These are phyloP conservation scores for Brachypodius melanocephalos DNA, from an alignment of 2,113 vertebrate species.

Conservation along the genomic window DNA sequence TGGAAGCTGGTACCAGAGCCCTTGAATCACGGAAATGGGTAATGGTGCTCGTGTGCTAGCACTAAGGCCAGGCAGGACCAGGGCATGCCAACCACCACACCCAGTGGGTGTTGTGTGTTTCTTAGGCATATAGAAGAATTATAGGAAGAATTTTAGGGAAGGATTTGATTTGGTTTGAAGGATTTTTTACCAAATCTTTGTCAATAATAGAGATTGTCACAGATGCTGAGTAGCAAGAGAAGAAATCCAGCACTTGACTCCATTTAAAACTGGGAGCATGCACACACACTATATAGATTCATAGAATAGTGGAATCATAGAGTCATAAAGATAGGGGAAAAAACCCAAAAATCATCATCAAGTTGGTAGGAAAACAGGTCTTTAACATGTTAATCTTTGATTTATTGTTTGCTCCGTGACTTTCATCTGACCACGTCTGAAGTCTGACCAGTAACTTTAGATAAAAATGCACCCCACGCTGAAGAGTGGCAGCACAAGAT, in stretches of 20 bases:
- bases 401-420: not conserved
- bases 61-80: not conserved
- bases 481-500: not conserved
- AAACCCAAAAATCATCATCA: not conserved
- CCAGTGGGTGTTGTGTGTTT: not conserved
- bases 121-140: not conserved
- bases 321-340: not conserved
- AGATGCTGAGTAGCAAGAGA: not conserved
- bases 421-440: not conserved
- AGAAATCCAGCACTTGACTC: not conserved
- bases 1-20: fast-evolving
- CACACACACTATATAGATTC: not conserved
- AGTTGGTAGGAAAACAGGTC: not conserved
- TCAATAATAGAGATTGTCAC: not conserved
- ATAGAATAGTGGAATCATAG: too few species aligned
- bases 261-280: not conserved
- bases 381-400: not conserved
- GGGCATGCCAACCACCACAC: fast-evolving
- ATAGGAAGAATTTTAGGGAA: not conserved
- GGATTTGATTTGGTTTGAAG: not conserved
- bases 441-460: not conserved
- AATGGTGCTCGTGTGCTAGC: fast-evolving
- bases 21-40: too few species aligned
- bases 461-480: fast-evolving
- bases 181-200: not conserved